A percentile compares a stretch with the other conserved stretches of the same genome.
Conservation (phyloP, 2,888 invertebrate species). For the Cistogaster globosa region DNA sequence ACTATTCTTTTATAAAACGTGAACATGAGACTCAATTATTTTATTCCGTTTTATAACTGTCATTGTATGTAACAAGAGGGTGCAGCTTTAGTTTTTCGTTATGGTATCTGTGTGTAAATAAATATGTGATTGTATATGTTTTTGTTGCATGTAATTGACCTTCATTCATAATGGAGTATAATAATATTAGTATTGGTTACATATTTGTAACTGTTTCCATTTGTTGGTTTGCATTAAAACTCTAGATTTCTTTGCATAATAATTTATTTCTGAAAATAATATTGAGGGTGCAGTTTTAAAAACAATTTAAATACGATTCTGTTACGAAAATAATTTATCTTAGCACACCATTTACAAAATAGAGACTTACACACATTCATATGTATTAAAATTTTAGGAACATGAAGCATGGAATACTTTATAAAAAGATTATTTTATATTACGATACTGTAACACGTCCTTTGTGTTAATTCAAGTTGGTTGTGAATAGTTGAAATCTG, state of each 20-base stretch:
- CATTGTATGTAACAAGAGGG: slow-evolving; percentile 39
- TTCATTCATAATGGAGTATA: slow-evolving; percentile 61
- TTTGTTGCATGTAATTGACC: slow-evolving; percentile 67
- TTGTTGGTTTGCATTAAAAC: slow-evolving; percentile 51
- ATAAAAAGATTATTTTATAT: slow-evolving; percentile 17
- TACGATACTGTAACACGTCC: slow-evolving; percentile 4
- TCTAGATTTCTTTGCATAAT: slow-evolving; percentile 50
- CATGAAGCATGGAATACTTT: neutral
- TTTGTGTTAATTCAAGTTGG: neutral
- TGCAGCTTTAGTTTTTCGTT: slow-evolving; percentile 23
- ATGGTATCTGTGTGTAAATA: neutral
- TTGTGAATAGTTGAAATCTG: neutral
- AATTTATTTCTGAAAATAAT: slow-evolving; percentile 51
- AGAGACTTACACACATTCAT: neutral
- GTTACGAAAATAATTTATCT: neutral
- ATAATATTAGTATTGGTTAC: slow-evolving; percentile 16
- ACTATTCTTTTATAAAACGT: neutral
- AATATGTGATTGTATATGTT: slow-evolving; percentile 13
- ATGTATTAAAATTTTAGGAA: neutral
- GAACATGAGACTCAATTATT: slow-evolving; percentile 34
- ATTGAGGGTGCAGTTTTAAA: slow-evolving; percentile 48
- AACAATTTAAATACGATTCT: slow-evolving; percentile 11
- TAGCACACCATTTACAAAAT: neutral
- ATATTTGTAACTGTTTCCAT: neutral
- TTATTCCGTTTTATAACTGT: slow-evolving; percentile 38